Evolutionary conservation across 1,140 invertebrate genomes (phyloP), one percentile per base, ranked within the genome.

Genomic region (Trachelipus rathkii): DNA sequence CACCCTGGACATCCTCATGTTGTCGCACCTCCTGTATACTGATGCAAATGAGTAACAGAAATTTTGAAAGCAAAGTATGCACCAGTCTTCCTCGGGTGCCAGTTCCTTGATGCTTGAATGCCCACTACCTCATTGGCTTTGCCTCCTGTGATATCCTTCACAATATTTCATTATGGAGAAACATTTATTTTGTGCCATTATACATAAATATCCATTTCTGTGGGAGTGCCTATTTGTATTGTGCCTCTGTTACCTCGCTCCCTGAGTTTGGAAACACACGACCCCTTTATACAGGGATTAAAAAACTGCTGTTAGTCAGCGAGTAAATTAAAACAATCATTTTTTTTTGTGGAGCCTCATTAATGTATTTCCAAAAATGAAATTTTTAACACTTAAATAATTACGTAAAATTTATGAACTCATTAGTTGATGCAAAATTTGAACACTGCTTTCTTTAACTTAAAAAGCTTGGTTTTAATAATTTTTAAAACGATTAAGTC

Each of bases 201-300:
- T 60, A 13, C 50, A 60, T 33, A 33, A 19, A 15, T 60, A 60
- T 60, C 50, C 11, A 60, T 60, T 60, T 60, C 19, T 60, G 50
- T 60, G 50, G 50, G 50, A 60, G 50, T 60, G 50, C 50, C 50
- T 60, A 60, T 60, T 60, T 60, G 50, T 60, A 13, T 19, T 60
- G 50, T 60, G 50, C 50, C 50, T 60, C 50, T 60, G 50, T 60
- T 60, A 60, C 50, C 50, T 60, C 50, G 50, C 50, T 60, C 50
- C 50, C 50, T 60, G 19, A 19, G 19, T 60, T 60, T 60, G 50
- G 50, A 60, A 60, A 60, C 50, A 60, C 50, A 60, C 50, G 8
- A 19, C 11, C 50, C 50, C 50, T 60, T 15, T 13, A 15, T 13
- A 60, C 11, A 19, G 50, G 50, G 50, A 60, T 60, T 60, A 4